A percentile compares a stretch with the other conserved stretches of the same genome.
Evolutionary conservation across 2,888 invertebrate genomes (phyloP).

Genomic region (Drosophila buzzatii): DNA sequence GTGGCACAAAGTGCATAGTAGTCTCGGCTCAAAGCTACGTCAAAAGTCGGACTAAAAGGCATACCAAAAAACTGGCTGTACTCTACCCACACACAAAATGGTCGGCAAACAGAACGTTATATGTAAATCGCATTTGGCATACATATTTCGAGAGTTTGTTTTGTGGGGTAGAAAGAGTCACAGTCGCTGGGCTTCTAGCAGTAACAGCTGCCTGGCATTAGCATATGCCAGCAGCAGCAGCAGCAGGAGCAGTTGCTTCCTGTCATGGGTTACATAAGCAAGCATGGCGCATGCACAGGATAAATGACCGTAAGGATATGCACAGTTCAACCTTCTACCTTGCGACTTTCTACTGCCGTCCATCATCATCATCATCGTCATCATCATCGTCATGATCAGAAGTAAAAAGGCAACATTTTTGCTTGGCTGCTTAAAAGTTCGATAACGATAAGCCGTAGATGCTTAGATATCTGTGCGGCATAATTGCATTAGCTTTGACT

Average conservation of each 20-base stretch:
- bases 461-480: conserved; percentile 43
- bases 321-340: background rate
- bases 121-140: conserved; percentile 79
- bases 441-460: conserved; percentile 42
- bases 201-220: conserved; percentile 59
- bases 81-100: background rate
- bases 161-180: conserved; percentile 37
- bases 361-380: background rate
- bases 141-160: conserved; percentile 74
- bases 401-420: conserved; percentile 49
- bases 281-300: conserved; percentile 20
- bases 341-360: background rate
- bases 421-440: conserved; percentile 37
- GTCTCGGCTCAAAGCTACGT: conserved; percentile 29
- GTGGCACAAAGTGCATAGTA: conserved; percentile 43
- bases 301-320: conserved; percentile 38
- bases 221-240: conserved; percentile 66
- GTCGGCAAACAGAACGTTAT: conserved; percentile 60
- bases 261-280: conserved; percentile 48
- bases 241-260: conserved; percentile 39
- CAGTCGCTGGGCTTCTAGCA: conserved; percentile 3
- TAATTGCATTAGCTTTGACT: conserved; percentile 67
- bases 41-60: conserved; percentile 55
- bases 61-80: conserved; percentile 49
- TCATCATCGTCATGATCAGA: conserved; percentile 11